A percentile compares a stretch with the other conserved stretches of the same genome.
phyloP scores from a whole-genome alignment of 2,113 vertebrate species.

The Oxygymnocypris stewartii region DNA sequence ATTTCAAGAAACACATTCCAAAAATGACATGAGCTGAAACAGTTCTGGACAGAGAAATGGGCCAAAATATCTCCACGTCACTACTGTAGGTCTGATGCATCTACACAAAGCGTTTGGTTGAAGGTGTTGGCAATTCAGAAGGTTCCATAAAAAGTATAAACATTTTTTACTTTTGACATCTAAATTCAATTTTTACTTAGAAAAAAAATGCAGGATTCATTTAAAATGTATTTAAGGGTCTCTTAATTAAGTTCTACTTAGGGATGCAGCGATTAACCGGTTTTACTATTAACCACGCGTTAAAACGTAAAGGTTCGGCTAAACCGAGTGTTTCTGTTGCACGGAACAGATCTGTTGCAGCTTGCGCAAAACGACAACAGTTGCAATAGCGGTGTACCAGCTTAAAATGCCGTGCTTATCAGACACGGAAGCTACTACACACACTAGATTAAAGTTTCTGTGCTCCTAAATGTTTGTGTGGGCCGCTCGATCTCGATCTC shows the following conservation, averaged over 20 bases:
- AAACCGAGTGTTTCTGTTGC: too few species aligned
- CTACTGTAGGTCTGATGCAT: background rate
- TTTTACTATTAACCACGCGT: too few species aligned
- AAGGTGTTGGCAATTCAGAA: background rate
- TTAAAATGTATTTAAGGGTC: background rate
- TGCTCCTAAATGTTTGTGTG: too few species aligned
- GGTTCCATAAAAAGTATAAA: background rate
- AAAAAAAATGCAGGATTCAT: background rate
- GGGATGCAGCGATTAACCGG: too few species aligned
- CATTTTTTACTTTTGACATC: background rate
- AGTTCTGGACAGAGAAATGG: background rate
- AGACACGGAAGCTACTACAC: too few species aligned
- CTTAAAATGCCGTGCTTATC: too few species aligned
- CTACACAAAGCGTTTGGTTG: background rate
- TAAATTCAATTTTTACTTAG: background rate
- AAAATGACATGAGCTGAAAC: constrained; percentile 8
- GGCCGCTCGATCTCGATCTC: too few species aligned
- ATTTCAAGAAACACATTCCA: background rate
- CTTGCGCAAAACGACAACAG: too few species aligned
- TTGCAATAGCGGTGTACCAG: too few species aligned
- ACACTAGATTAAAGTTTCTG: too few species aligned
- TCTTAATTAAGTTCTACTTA: background rate
- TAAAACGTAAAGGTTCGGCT: too few species aligned
- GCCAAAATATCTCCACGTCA: background rate
- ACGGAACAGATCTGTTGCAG: too few species aligned